These are phyloP conservation scores for Drosophila diplacantha DNA, from an alignment of 2,888 invertebrate genomes.

Conservation along the genomic window DNA sequence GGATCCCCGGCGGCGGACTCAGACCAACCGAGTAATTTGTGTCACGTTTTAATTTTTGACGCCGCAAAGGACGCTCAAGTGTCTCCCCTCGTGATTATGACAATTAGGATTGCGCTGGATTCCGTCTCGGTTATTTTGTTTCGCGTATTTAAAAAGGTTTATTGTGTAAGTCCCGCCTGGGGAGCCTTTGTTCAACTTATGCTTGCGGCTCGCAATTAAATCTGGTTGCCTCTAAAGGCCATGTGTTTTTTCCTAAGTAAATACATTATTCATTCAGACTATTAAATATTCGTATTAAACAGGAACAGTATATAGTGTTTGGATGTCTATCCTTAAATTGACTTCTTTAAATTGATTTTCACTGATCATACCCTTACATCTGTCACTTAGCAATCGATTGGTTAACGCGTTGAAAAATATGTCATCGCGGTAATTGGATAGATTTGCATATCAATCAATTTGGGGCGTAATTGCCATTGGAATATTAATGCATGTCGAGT, in stretches of 20 bases:
- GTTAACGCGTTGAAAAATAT: conserved; percentile 13
- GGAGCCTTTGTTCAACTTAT: conserved; percentile 27
- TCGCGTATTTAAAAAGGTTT: conserved; percentile 37
- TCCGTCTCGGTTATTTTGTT: conserved; percentile 43
- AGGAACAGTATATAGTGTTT: neutral
- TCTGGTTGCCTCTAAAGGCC: neutral
- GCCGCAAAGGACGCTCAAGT: conserved; percentile 55
- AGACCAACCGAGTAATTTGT: conserved; percentile 58
- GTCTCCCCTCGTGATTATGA: conserved; percentile 55
- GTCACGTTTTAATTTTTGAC: conserved; percentile 68
- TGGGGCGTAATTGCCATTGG: conserved; percentile 24
- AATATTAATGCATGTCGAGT: conserved; percentile 26
- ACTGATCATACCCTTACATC: neutral
- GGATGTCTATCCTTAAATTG: neutral
- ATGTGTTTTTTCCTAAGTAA: neutral
- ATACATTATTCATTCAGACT: neutral
- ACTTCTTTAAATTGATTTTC: neutral
- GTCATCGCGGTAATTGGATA: conserved; percentile 27
- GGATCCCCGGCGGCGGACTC: conserved; percentile 28
- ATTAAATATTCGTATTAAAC: neutral
- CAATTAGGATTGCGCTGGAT: conserved; percentile 58
- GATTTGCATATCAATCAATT: conserved; percentile 35
- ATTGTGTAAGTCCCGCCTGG: conserved; percentile 24
- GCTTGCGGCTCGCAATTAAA: conserved; percentile 16
- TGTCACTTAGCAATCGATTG: conserved; percentile 20